These are phyloP conservation scores for Zenarchopterus dispar DNA, from an alignment of 2,797 vertebrate species.

Conservation along the genomic window DNA sequence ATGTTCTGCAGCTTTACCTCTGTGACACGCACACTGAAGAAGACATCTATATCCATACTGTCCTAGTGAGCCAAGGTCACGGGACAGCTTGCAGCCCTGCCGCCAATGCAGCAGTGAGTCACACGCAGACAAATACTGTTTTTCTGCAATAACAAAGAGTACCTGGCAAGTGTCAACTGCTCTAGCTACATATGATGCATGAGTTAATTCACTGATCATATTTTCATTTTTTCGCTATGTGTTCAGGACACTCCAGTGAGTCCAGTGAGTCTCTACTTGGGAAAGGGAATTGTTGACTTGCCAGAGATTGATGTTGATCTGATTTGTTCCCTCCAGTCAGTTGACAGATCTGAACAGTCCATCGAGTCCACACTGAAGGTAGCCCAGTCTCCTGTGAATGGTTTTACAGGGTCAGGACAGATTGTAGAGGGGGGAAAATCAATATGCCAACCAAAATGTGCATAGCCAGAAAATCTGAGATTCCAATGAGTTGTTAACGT, in stretches of 20 bases:
- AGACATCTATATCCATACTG: slow-evolving; percentile 88
- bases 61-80: slow-evolving; percentile 82
- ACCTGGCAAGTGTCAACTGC: no score
- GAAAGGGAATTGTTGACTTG: slow-evolving; percentile 59
- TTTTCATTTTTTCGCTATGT: slow-evolving; percentile 53
- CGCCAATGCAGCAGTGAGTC: slow-evolving; percentile 61
- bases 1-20: slow-evolving; percentile 89
- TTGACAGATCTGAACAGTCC: slow-evolving; percentile 8
- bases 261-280: slow-evolving; percentile 77
- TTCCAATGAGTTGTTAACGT: no score
- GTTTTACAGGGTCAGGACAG: no score
- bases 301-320: slow-evolving; percentile 50
- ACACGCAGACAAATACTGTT: neutral
- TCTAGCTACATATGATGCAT: neutral
- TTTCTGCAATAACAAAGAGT: no score
- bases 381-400: neutral
- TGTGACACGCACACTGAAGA: slow-evolving; percentile 89
- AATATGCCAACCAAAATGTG: no score
- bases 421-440: no score
- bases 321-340: slow-evolving; percentile 1
- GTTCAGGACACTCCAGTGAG: slow-evolving; percentile 65
- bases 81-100: slow-evolving; percentile 68
- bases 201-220: neutral
- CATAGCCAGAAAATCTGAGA: no score
- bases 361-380: slow-evolving; percentile 28